phyloP scores from a whole-genome alignment of 2,797 vertebrate species.

The Calcarius lapponicus region DNA sequence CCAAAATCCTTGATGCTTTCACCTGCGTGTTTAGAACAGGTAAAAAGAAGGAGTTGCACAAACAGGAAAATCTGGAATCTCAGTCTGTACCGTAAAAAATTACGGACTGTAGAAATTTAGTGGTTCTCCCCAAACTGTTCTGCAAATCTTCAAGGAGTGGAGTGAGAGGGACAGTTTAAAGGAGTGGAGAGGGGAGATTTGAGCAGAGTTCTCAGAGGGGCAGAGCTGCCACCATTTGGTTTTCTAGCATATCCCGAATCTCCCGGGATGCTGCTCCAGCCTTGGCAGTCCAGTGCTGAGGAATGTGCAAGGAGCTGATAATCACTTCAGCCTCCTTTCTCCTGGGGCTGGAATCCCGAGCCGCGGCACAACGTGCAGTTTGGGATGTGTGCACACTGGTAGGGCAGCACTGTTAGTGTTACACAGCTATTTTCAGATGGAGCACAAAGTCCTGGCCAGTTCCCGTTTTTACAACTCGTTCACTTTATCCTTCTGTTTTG shows the following conservation, averaged over 20 bases:
- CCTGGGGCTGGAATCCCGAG: not conserved
- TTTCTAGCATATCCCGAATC: not conserved
- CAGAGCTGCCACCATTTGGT: not conserved
- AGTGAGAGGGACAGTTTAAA: not conserved
- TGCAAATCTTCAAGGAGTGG: not conserved
- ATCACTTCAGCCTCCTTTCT: conserved; percentile 9
- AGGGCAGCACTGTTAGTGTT: not conserved
- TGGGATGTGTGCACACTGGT: not conserved
- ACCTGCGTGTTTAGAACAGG: not conserved
- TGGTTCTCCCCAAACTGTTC: not conserved
- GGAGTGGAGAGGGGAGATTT: not conserved
- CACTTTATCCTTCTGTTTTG: not conserved
- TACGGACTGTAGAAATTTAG: not conserved
- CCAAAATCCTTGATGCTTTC: not conserved
- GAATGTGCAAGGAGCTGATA: not conserved
- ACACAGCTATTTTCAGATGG: not conserved
- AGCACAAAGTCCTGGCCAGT: not conserved
- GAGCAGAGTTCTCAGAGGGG: not conserved
- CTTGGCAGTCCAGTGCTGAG: not conserved
- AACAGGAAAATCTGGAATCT: not conserved
- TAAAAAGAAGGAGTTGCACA: not conserved
- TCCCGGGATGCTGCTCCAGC: not conserved
- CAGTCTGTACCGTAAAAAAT: not conserved
- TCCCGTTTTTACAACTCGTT: not conserved
- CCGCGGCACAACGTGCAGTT: not conserved